Evolutionary conservation across 2,888 invertebrate genomes (phyloP).

Genomic region (Leuctra nigra): DNA sequence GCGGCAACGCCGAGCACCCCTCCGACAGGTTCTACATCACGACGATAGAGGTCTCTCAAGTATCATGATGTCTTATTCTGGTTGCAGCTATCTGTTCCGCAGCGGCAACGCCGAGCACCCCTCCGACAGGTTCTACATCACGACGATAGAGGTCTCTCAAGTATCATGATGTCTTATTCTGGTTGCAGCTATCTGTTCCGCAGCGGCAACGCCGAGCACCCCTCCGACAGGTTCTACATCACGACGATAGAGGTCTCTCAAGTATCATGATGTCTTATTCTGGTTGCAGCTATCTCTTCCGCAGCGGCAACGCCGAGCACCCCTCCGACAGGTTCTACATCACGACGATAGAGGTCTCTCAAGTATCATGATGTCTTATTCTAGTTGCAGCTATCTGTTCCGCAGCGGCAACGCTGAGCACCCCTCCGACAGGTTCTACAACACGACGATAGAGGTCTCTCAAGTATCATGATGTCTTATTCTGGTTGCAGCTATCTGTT

Average conservation of each 20-base stretch:
- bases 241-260: conserved; percentile 70
- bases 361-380: too few species aligned
- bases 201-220: conserved; percentile 86
- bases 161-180: too few species aligned
- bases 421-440: conserved; percentile 82
- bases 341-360: too few species aligned
- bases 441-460: too few species aligned
- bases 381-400: conserved; percentile 69
- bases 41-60: too few species aligned
- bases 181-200: conserved; percentile 71
- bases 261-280: too few species aligned
- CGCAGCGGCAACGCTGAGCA: conserved; percentile 86
- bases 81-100: not conserved
- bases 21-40: conserved; percentile 81
- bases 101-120: conserved; percentile 71
- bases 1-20: conserved; percentile 70
- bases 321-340: conserved; percentile 80
- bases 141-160: conserved; percentile 70
- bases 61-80: too few species aligned
- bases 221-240: conserved; percentile 79
- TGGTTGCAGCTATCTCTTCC: conserved; percentile 69
- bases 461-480: too few species aligned
- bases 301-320: conserved; percentile 87
- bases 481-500: conserved; percentile 71
- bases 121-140: conserved; percentile 78